Evolutionary conservation across 2,888 invertebrate species (phyloP).

Genomic region (Aphidoletes aphidimyza): DNA sequence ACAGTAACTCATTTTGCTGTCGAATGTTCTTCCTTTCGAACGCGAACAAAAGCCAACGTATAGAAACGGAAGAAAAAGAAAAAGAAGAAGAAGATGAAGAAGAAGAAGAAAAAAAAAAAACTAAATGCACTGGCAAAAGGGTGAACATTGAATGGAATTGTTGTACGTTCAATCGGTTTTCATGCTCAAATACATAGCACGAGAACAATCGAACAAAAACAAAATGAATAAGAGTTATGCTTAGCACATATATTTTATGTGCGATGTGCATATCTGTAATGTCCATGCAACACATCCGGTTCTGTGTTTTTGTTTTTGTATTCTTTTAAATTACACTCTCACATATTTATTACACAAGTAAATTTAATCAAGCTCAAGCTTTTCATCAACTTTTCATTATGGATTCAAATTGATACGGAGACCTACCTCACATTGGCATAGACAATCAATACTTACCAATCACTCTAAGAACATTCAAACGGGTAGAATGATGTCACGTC

Average conservation of each 20-base stretch:
- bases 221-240: not conserved
- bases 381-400: not conserved
- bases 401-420: no score
- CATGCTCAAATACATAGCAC: not conserved
- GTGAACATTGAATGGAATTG: not conserved
- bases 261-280: no score
- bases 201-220: not conserved
- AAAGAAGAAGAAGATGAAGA: no score
- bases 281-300: no score
- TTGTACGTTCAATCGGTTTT: not conserved
- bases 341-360: no score
- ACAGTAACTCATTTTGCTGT: conserved; percentile 18
- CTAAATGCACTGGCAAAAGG: not conserved
- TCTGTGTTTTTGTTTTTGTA: no score
- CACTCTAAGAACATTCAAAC: not conserved
- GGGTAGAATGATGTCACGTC: no score
- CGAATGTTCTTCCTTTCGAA: not conserved
- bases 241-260: no score
- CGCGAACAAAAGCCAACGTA: not conserved
- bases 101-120: no score
- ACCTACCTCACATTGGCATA: no score
- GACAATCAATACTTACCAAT: not conserved
- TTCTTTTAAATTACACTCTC: no score
- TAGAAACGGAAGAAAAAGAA: no score
- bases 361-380: not conserved